Base-by-base conservation (phyloP, 2,888 invertebrate genomes). In the Drosophila prolongata region DNA sequence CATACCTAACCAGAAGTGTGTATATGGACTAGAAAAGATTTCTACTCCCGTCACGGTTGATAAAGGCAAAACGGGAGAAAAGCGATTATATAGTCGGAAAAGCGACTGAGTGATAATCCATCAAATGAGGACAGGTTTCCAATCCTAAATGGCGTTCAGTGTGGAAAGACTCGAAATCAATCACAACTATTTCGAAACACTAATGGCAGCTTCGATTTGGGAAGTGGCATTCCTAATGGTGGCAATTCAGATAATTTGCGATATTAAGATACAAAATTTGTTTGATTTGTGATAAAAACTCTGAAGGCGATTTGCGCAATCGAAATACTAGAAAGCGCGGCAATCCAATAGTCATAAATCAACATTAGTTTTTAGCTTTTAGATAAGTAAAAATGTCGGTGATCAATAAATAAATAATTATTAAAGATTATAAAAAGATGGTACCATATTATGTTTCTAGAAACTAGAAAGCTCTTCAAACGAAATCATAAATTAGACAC, bases 11-110 rank as follows among this genome's bases (percentile, higher is more conserved):
- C 56, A 57, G 55, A 59, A 64, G 61, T 44, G 68, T 55, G 73
- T 65, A 60, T 64, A 67, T 65, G 71, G 62, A 30, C 40, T 56
- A 69, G 58, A 61, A 53, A 37, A 67, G 65, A 79, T 84, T 72
- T 73, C 46, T 53, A 56, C 30, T 30, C 55, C 34, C 43, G 70
- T 61, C 60, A 71, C 38, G 62, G 52, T 38, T 56, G 70, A 49
- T 47, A 62, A 49, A 47, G 54, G 37, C 37, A 43, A 55, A 38
- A 14, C 53, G 37, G 53, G 54, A 35, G 65, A 37, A 64, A 66
- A 66, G 47, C 40, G 66, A 6, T 14, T 34, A 14, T 43, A 56
- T 24, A 37, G 42, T 30, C 43, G 46, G 70, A 70, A 61, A 71
- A 71, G 24, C 47, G 62, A 8, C 43, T 35, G 19, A 69, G 30